Evolutionary conservation across 2,888 invertebrate genomes (phyloP), one percentile per base, ranked within the genome.

Genomic region (Phoenoteleia sp.): DNA sequence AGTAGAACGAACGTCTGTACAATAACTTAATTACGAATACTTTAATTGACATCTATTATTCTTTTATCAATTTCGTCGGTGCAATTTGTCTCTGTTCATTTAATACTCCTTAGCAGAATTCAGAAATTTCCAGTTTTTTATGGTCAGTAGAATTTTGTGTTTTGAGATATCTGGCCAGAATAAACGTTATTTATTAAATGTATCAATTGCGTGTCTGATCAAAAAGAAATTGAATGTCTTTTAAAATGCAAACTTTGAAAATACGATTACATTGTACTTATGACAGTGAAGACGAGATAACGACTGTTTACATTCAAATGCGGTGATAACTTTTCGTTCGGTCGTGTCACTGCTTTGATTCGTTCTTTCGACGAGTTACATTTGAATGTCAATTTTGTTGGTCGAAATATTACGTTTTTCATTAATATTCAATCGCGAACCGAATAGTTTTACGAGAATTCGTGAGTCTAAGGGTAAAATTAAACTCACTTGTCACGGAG

Each of bases 271-370:
- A 82, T 64, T 81, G 60, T 64, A 56, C 47, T 75, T 69, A 60
- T 54, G 69, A 76, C 71, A 47, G 45, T 29, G 52, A 81, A 81
- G 66, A 74, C 66, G 19, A 54, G 81, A 81, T 81, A 76, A 71
- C 45, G 42, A 76, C 56, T 81, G 76, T 81, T 76, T 81, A 49
- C 81, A 76, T 62, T 76, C 56, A 64, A 67, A 76, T 47, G 56
- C 75, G 33, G 33, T 56, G 82, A 76, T 82, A 82, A 76, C 76
- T 75, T 76, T 82, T 76, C 62, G 64, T 71, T 82, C 64, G 64
- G 76, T 71, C 76, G 64, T 76, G 76, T 71, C 81, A 82, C 56
- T 64, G 64, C 52, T 49, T 72, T 62, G 72, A 81, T 81, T 74
- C 67, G 49, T 74, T 81, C 60, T 33, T 74, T 49, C 52, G 54